phyloP scores from a whole-genome alignment of 1,140 invertebrate genomes.

The Caenorhabditis inopinata region DNA sequence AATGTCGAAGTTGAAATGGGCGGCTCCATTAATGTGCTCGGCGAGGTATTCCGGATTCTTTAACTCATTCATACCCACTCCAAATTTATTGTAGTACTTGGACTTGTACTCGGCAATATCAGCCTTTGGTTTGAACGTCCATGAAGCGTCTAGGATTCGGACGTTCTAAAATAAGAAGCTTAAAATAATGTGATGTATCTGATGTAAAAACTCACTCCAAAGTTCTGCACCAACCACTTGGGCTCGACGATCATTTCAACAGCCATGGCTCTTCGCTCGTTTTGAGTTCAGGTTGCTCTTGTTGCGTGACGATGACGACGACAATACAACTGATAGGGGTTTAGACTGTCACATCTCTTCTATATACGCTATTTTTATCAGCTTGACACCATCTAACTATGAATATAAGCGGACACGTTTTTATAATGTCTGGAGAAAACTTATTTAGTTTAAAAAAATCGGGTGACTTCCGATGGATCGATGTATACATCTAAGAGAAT shows the following conservation, averaged over 20 bases:
- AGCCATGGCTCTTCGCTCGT: conserved; percentile 9
- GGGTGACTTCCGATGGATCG: too few species aligned
- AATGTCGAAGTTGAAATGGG: conserved; percentile 13
- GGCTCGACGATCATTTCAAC: conserved; percentile 15
- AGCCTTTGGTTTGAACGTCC: conserved; percentile 2
- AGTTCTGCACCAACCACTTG: conserved; percentile 5
- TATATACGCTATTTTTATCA: neutral
- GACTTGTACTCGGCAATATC: neutral
- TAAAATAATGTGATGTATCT: too few species aligned
- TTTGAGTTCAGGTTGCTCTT: neutral
- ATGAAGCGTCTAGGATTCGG: neutral
- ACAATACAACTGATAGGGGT: too few species aligned
- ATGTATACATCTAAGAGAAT: too few species aligned
- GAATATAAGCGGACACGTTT: too few species aligned
- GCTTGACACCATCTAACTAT: conserved; percentile 7
- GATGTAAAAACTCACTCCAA: too few species aligned
- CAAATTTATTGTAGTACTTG: conserved; percentile 18
- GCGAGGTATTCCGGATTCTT: neutral
- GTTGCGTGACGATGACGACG: neutral
- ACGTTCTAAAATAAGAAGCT: too few species aligned
- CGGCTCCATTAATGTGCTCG: neutral
- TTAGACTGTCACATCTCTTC: neutral
- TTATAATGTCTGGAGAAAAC: too few species aligned
- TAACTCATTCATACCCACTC: too few species aligned
- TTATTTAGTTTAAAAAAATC: too few species aligned